phyloP scores from a whole-genome alignment of 1,140 invertebrate species.

The Habropoda laboriosa region DNA sequence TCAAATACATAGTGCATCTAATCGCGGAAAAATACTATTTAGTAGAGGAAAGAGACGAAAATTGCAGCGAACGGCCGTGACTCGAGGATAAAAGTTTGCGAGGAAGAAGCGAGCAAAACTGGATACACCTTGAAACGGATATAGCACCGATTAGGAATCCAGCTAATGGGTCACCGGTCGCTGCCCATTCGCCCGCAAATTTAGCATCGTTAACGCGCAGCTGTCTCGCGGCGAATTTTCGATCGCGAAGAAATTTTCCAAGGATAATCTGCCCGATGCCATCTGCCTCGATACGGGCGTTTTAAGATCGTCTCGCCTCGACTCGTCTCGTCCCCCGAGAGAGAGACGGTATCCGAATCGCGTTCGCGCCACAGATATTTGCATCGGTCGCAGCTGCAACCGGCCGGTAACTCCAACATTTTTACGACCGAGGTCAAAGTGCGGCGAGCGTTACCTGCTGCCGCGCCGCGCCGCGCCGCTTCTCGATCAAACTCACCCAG shows the following conservation, averaged over 20 bases:
- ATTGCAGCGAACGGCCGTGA: no score
- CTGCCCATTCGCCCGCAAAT: neutral
- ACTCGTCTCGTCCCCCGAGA: neutral
- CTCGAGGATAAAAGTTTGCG: no score
- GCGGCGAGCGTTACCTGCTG: conserved; percentile 43
- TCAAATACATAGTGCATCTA: conserved; percentile 18
- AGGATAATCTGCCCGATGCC: neutral
- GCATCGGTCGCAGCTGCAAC: conserved; percentile 71
- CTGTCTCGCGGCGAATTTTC: neutral
- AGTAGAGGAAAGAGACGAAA: no score
- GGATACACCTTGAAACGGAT: neutral
- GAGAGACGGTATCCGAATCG: conserved; percentile 19
- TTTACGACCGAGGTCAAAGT: conserved; percentile 73
- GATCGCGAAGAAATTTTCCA: neutral
- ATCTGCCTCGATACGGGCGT: conserved; percentile 3
- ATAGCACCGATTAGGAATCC: neutral
- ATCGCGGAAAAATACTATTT: neutral
- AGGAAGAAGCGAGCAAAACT: no score
- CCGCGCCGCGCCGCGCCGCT: neutral
- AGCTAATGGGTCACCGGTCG: neutral
- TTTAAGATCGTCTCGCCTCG: neutral
- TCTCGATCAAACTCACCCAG: neutral
- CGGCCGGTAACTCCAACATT: conserved; percentile 69
- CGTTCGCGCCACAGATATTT: conserved; percentile 54
- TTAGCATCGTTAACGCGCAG: conserved; percentile 1